These are phyloP conservation scores for Micrasema longulum DNA, from an alignment of 1,140 invertebrate species.

Conservation along the genomic window DNA sequence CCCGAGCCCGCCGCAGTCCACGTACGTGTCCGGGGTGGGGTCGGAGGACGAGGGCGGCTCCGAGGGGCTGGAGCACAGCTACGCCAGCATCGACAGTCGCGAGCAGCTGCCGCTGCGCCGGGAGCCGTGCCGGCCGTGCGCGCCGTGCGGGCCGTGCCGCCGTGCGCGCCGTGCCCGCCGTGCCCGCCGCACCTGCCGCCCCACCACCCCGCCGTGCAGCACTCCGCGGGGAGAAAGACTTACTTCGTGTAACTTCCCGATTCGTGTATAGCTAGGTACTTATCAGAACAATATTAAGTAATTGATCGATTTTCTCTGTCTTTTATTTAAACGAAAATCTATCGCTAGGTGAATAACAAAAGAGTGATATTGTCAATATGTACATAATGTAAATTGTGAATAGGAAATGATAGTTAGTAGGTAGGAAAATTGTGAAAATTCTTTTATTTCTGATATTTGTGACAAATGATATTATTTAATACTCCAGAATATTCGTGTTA, in stretches of 20 bases:
- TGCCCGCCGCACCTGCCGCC: slow-evolving; percentile 62
- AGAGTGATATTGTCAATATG: too few species aligned
- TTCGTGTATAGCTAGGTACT: not conserved
- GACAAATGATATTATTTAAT: too few species aligned
- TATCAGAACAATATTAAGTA: not conserved
- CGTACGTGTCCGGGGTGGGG: slow-evolving; percentile 65
- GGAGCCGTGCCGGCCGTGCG: slow-evolving; percentile 49
- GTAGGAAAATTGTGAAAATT: too few species aligned
- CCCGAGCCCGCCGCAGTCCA: slow-evolving; percentile 67
- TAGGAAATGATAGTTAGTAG: too few species aligned
- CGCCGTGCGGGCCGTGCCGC: slow-evolving; percentile 59
- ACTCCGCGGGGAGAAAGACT: slow-evolving; percentile 63
- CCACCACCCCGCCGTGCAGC: slow-evolving; percentile 55
- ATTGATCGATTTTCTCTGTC: too few species aligned
- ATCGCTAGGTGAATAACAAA: not conserved
- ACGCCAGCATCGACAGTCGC: slow-evolving; percentile 67
- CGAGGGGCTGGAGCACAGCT: slow-evolving; percentile 66
- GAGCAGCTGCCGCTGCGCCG: slow-evolving; percentile 64
- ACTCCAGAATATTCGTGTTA: too few species aligned
- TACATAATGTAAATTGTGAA: too few species aligned
- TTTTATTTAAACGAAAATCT: not conserved
- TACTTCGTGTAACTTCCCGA: slow-evolving; percentile 67
- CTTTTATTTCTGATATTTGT: too few species aligned
- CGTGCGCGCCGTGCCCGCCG: slow-evolving; percentile 58
- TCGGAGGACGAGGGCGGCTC: slow-evolving; percentile 68